phyloP scores from a whole-genome alignment of 2,113 vertebrate genomes.

The Hypanus sabinus region DNA sequence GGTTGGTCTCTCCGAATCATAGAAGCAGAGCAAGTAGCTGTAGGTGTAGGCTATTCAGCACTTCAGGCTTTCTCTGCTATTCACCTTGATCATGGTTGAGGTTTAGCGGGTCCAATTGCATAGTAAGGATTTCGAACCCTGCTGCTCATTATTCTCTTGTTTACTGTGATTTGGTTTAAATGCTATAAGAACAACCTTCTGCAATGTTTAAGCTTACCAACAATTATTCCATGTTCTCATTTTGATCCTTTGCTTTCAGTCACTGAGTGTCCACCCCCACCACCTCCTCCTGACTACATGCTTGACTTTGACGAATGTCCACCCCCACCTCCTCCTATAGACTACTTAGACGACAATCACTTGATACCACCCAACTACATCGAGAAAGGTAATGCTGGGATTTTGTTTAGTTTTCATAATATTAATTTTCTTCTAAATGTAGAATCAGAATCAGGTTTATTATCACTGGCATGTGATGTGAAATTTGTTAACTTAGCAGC shows the following conservation, averaged over 20 bases:
- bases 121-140: background rate
- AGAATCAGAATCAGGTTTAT: too few relatives aligned
- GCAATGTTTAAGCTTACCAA: too few relatives aligned
- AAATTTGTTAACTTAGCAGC: too few relatives aligned
- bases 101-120: background rate
- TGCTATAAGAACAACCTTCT: background rate
- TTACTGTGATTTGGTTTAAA: background rate
- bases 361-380: background rate
- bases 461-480: too few relatives aligned
- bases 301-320: background rate
- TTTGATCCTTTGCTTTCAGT: background rate
- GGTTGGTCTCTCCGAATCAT: too few relatives aligned
- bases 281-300: conserved; percentile 29
- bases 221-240: background rate
- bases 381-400: conserved; percentile 1
- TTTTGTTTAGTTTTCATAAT: background rate
- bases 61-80: too few relatives aligned
- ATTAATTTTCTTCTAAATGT: background rate
- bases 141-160: background rate
- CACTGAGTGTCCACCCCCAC: conserved; percentile 9
- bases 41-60: too few relatives aligned
- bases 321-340: conserved; percentile 20
- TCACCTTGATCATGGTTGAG: background rate
- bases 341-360: background rate
- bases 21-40: too few relatives aligned